phyloP scores from a whole-genome alignment of 2,888 invertebrate genomes.

The Polia nebulosa region DNA sequence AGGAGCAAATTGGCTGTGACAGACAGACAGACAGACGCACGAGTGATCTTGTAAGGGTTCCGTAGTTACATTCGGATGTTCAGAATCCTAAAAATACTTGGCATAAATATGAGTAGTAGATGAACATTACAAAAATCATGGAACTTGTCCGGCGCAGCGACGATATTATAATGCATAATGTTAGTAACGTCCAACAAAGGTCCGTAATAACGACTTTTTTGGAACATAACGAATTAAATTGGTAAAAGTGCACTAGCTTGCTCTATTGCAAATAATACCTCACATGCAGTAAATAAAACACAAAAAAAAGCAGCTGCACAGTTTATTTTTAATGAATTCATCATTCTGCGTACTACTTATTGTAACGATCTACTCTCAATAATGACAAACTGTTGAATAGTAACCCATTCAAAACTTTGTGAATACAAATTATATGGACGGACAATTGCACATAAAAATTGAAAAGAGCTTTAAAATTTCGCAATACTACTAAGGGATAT shows the following conservation, averaged over 20 bases:
- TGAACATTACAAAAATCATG: too few species aligned
- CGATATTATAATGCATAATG: too few species aligned
- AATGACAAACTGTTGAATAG: slow-evolving; percentile 1
- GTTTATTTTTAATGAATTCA: background rate
- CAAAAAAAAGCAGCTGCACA: background rate
- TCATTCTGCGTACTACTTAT: background rate
- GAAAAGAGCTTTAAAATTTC: background rate
- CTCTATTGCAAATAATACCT: background rate
- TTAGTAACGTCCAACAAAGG: background rate
- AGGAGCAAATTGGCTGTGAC: too few species aligned
- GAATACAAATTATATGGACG: background rate
- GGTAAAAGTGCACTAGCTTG: background rate
- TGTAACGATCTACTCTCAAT: background rate
- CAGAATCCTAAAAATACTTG: too few species aligned
- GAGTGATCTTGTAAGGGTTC: too few species aligned
- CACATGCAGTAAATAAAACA: background rate
- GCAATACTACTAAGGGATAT: background rate
- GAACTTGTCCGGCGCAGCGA: too few species aligned
- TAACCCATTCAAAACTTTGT: background rate
- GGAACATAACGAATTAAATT: too few species aligned
- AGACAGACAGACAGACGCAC: too few species aligned
- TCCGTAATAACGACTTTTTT: too few species aligned
- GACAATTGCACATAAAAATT: background rate
- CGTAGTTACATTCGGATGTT: too few species aligned
- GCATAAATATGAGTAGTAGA: too few species aligned